Percentiles rank a stretch among this genome's conserved stretches.
phyloP scores from a whole-genome alignment of 2,797 vertebrate genomes.

The Merluccius polli region DNA sequence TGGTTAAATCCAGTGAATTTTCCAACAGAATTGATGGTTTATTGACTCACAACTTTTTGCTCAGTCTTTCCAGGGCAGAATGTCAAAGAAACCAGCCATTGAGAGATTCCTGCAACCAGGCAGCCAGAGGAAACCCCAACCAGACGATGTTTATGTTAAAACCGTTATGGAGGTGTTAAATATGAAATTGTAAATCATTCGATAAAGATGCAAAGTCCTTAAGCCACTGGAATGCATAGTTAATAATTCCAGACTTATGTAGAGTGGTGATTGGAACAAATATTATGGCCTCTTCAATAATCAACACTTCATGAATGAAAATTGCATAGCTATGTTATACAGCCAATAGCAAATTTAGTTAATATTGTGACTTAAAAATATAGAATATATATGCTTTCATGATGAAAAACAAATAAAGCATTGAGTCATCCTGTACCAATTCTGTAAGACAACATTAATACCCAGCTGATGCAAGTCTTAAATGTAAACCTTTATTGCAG shows the following conservation, averaged over 20 bases:
- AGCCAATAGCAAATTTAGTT: background rate
- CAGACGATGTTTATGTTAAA: slow-evolving; percentile 53
- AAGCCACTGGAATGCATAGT: background rate
- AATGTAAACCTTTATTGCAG: background rate
- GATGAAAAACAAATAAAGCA: background rate
- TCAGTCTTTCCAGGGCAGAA: slow-evolving; percentile 19
- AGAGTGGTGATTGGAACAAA: background rate
- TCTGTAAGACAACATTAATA: background rate
- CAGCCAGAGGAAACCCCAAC: slow-evolving; percentile 75
- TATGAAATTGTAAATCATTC: background rate
- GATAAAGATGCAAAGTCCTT: background rate
- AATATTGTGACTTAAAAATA: background rate
- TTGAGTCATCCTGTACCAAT: background rate
- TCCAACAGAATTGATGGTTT: background rate
- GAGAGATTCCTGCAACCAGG: slow-evolving; percentile 80
- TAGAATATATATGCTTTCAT: background rate
- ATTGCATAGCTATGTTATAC: background rate
- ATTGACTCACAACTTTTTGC: slow-evolving; percentile 4
- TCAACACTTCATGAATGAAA: background rate
- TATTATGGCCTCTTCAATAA: background rate
- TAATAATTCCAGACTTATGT: background rate
- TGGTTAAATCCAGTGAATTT: background rate
- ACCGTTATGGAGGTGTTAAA: slow-evolving; percentile 60
- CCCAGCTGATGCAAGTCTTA: background rate
- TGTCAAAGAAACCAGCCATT: slow-evolving; percentile 72